Evolutionary conservation across 2,888 invertebrate species (phyloP), one percentile per base, ranked within the genome.

Genomic region (Scaptomyza cyrtandrae): DNA sequence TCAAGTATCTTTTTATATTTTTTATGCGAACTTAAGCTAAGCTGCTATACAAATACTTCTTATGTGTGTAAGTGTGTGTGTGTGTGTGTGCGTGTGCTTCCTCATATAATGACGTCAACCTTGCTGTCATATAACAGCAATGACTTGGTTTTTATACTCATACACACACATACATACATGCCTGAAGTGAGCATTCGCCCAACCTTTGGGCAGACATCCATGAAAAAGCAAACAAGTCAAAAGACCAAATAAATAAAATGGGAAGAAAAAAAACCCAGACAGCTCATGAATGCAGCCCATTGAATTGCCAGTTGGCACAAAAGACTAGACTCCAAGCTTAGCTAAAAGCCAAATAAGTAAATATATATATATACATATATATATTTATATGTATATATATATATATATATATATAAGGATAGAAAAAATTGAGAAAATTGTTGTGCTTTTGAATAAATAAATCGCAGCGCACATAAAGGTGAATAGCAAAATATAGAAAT

Each of bases 281-380:
- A 67, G 77, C 50, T 59, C 71, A 75, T 82, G 82, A 82, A 83
- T 85, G 76, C 73, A 61, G 66, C 64, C 80, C 86, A 84, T 87
- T 80, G 80, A 84, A 86, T 82, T 74, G 75, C 61, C 74, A 87
- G 63, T 71, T 67, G 80, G 83, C 72, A 84, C 79, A 83, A 83
- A 87, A 70, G 82, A 78, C 75, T 71, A 85, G 80, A 83, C 83
- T 79, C 55, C 56, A 75, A 83, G 88, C 85, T 83, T 77, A 87
- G 83, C 83, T 71, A 87, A 83, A 85, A 85, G 78, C 71, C 80
- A 79, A 86, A 87, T 80, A 87, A 74, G 71, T 74, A 81, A 71
- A 63, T 70, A 58, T 39, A 53, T 50, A 50, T 44, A 50, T 31
- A 56, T 24, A 62, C 35, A 45, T 1, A 19, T 13, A 39, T 24